Conservation (phyloP, 2,888 invertebrate genomes). For the Timema cristinae region DNA sequence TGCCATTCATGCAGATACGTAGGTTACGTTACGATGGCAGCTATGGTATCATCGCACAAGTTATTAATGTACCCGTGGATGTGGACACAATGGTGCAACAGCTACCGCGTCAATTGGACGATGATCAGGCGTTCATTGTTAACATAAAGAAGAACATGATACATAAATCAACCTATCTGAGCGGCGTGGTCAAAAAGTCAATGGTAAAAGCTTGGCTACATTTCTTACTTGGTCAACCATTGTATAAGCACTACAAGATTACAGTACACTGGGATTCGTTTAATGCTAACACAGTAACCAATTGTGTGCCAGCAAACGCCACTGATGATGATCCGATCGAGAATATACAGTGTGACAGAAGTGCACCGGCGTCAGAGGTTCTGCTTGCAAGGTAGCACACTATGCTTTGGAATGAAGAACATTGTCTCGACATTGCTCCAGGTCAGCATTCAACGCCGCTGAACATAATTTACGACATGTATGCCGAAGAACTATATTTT, state of each 20-base stretch:
- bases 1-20: constrained; percentile 42
- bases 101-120: constrained; percentile 40
- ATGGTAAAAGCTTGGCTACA: constrained; percentile 18
- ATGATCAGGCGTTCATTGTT: constrained; percentile 40
- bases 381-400: constrained; percentile 37
- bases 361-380: constrained; percentile 30
- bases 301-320: constrained; percentile 17
- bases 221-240: neutral
- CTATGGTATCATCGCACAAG: constrained; percentile 42
- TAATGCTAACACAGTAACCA: constrained; percentile 20
- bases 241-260: constrained; percentile 5
- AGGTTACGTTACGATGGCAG: constrained; percentile 39
- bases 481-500: constrained; percentile 45
- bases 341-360: constrained; percentile 18
- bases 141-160: constrained; percentile 36
- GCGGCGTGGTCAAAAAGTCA: constrained; percentile 35
- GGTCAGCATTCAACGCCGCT: constrained; percentile 36
- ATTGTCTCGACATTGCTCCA: constrained; percentile 31
- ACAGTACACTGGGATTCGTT: constrained; percentile 5
- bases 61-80: constrained; percentile 43
- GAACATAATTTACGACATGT: constrained; percentile 39
- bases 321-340: constrained; percentile 29
- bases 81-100: constrained; percentile 40
- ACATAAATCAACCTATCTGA: constrained; percentile 38
- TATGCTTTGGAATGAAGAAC: constrained; percentile 34